These are phyloP conservation scores for Heliconius ismenius DNA, from an alignment of 2,888 invertebrate species.

Conservation along the genomic window DNA sequence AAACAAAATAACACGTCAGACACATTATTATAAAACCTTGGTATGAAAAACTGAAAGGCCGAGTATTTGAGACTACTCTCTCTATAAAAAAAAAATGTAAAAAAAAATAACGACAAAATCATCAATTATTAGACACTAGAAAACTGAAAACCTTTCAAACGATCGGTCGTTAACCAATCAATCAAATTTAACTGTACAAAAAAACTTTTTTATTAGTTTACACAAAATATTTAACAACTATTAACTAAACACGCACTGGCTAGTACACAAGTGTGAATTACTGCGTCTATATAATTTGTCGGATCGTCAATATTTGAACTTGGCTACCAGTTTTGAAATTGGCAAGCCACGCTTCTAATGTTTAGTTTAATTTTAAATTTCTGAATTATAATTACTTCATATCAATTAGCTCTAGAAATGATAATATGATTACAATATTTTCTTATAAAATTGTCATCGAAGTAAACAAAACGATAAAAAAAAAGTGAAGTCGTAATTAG, in stretches of 20 bases:
- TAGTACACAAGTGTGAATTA: not conserved
- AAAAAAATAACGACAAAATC: too few species aligned
- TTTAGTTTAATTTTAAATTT: too few species aligned
- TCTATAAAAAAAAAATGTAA: too few species aligned
- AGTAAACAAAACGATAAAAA: not conserved
- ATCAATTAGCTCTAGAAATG: too few species aligned
- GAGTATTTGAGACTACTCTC: too few species aligned
- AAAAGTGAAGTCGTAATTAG: conserved; percentile 1
- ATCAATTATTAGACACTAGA: not conserved
- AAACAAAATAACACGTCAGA: too few species aligned
- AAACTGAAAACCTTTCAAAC: not conserved
- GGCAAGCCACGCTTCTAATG: not conserved
- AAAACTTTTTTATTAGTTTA: not conserved
- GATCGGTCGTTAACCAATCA: not conserved
- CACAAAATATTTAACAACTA: conserved; percentile 16
- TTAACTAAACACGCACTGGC: conserved; percentile 12
- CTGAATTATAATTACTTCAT: too few species aligned
- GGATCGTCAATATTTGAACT: conserved; percentile 14
- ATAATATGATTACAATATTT: too few species aligned
- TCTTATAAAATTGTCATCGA: not conserved
- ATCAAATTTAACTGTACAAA: not conserved
- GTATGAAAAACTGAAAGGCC: too few species aligned
- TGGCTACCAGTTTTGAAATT: conserved; percentile 14
- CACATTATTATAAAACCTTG: too few species aligned
- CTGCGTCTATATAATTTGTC: conserved; percentile 7